A percentile compares a stretch with the other conserved stretches of the same genome.
These are phyloP conservation scores for Iselma pallidipennis DNA, from an alignment of 2,888 invertebrate genomes.

Conservation along the genomic window DNA sequence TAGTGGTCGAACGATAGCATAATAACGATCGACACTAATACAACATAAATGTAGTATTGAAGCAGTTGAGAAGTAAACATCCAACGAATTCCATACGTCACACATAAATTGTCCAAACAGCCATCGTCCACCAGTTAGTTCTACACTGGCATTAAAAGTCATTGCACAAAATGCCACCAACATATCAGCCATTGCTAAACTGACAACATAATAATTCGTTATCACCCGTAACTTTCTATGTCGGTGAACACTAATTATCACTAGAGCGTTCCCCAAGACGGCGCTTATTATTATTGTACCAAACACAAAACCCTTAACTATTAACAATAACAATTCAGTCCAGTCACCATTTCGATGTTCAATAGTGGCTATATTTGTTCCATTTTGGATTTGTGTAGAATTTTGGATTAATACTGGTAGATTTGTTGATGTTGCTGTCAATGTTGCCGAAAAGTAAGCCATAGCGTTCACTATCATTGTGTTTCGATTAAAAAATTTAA, in stretches of 20 bases:
- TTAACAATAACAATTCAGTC: slow-evolving; percentile 63
- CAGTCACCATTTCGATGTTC: slow-evolving; percentile 55
- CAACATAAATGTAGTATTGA: slow-evolving; percentile 93
- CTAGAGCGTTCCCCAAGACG: slow-evolving; percentile 88
- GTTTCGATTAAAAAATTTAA: slow-evolving; percentile 6
- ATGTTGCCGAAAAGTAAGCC: slow-evolving; percentile 54
- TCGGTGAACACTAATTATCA: slow-evolving; percentile 81
- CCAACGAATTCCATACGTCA: slow-evolving; percentile 92
- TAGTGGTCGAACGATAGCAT: slow-evolving; percentile 88
- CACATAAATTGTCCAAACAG: slow-evolving; percentile 89
- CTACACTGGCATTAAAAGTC: slow-evolving; percentile 91
- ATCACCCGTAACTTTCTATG: slow-evolving; percentile 83
- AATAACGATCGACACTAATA: slow-evolving; percentile 86
- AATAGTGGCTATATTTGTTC: slow-evolving; percentile 49
- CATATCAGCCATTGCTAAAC: slow-evolving; percentile 91
- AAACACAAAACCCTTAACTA: slow-evolving; percentile 79
- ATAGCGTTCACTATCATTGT: slow-evolving; percentile 56
- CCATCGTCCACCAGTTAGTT: slow-evolving; percentile 79
- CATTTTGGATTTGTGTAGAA: slow-evolving; percentile 36
- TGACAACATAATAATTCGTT: slow-evolving; percentile 96
- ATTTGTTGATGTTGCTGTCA: slow-evolving; percentile 46
- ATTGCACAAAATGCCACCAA: slow-evolving; percentile 89
- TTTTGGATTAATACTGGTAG: slow-evolving; percentile 43
- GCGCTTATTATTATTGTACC: slow-evolving; percentile 86
- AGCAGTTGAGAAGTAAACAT: slow-evolving; percentile 91